Base-by-base conservation (phyloP, 64 coral and sea anemone genomes). In the Actinia equina region DNA sequence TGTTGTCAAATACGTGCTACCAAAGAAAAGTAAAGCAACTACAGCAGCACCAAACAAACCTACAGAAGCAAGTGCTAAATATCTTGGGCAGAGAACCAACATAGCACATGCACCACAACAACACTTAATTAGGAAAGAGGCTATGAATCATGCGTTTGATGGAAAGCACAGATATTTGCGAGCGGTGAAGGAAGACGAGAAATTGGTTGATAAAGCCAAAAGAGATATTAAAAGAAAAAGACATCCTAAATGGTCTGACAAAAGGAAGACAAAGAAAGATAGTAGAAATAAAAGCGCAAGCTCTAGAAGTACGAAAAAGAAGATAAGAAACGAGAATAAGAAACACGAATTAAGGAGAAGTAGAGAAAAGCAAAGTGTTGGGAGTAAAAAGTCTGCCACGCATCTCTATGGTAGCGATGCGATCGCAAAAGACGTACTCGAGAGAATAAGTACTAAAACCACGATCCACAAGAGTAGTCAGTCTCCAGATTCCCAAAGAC, bases 1-100 rank as follows among this genome's bases (percentile, higher is more conserved):
- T 13, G 77, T 74, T 57, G 64, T 92, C 13, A 77, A 92, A 2
- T 92, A 92, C 85, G 90, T 92, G 15, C 16, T 63, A 18, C 83
- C 83, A 9, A 85, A 85, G 45, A 74, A 74, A 9, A 74, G 12
- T 7, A 74, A 74, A 74, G 69, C 25, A 25, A 41, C 10, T 11
- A 14, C 26, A 10, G 17, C 16, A 26, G 25, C 9, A 17, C 44
- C 44, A 2, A 49, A 49, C 16, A 57, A 51, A 46, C 37, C 80
- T 57, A 12, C n/a, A 74, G 69, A 74, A 4, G 8, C 69, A 13
- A 74, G 69, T 41, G 25, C 69, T 15, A 74, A 74, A 74, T 74
- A 74, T 42, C 69, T 74, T 74, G 69, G 26, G 27, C 69, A 25
- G 25, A 30, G 69, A 16, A 12, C 7, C 69, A 30, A 15, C 13